Evolutionary conservation across 2,888 invertebrate species (phyloP).

Genomic region (Drosophila lacicola): DNA sequence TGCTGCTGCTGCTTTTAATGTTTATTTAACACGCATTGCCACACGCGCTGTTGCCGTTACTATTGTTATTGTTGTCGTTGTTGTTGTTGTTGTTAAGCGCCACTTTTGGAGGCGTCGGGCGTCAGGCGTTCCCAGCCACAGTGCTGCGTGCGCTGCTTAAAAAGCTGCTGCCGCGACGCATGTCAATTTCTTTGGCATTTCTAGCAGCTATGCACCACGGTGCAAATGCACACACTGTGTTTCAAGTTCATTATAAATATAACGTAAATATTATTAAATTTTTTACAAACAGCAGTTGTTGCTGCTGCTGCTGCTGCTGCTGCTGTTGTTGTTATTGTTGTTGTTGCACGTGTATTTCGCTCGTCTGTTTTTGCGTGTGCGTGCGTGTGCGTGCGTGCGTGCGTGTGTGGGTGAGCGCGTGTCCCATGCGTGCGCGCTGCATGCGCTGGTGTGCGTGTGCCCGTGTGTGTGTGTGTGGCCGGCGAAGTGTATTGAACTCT

Average conservation of each 20-base stretch:
- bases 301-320: constrained; percentile 14
- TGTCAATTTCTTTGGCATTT: constrained; percentile 4
- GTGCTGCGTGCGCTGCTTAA: constrained; percentile 28
- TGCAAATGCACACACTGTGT: constrained; percentile 41
- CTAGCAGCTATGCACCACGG: constrained; percentile 39
- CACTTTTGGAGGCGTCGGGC: constrained; percentile 29
- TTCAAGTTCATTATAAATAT: constrained; percentile 79
- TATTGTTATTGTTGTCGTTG: constrained; percentile 25
- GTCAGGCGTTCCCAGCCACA: constrained; percentile 26
- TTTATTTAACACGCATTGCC: constrained; percentile 79
- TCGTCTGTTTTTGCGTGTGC: constrained; percentile 11
- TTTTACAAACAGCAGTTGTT: constrained; percentile 56
- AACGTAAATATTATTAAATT: constrained; percentile 80
- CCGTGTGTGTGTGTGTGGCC: constrained; percentile 21
- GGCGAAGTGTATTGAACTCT: constrained; percentile 75
- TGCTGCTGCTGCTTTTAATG: constrained; percentile 64
- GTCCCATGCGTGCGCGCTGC: constrained; percentile 30
- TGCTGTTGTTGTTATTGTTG: constrained; percentile 14
- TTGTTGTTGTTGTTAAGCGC: constrained; percentile 27
- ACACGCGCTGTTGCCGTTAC: constrained; percentile 58
- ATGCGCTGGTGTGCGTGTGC: constrained; percentile 36
- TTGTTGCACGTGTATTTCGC: constrained; percentile 42
- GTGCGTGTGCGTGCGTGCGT: constrained; percentile 23
- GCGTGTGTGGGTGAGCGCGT: constrained; percentile 43
- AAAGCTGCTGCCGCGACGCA: background rate